phyloP scores from a whole-genome alignment of 2,797 vertebrate genomes.

The Melanogrammus aeglefinus region DNA sequence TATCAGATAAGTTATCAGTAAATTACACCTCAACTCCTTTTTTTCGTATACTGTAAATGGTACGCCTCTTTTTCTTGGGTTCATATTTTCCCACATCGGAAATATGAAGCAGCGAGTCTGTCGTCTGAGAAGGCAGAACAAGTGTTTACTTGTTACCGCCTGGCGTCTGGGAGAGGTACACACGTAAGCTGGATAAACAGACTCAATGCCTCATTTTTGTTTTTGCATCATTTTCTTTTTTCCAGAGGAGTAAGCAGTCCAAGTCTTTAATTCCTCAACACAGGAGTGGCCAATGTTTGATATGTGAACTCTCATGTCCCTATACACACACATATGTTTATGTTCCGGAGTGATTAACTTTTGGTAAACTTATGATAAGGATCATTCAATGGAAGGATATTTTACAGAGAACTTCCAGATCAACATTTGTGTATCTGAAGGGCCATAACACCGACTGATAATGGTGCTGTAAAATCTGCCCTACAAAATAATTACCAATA shows the following conservation, averaged over 20 bases:
- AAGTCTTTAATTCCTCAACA: not conserved
- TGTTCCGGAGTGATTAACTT: not conserved
- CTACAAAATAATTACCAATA: not conserved
- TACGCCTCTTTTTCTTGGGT: not conserved
- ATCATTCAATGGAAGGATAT: not conserved
- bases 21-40: not conserved
- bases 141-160: not conserved
- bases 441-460: not conserved
- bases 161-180: not conserved
- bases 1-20: conserved; percentile 4
- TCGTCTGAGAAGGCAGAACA: not conserved
- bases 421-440: not conserved
- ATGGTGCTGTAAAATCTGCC: not conserved
- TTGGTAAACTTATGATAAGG: not conserved
- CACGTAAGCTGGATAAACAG: not conserved
- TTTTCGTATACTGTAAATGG: not conserved
- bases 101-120: not conserved
- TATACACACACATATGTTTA: not conserved
- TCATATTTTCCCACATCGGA: not conserved
- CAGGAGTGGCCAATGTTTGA: not conserved
- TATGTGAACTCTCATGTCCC: not conserved
- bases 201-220: not conserved
- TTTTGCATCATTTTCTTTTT: not conserved
- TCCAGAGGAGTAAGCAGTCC: not conserved
- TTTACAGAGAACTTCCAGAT: not conserved